Evolutionary conservation across 2,888 invertebrate species (phyloP).

Genomic region (Uloborus plumipes): DNA sequence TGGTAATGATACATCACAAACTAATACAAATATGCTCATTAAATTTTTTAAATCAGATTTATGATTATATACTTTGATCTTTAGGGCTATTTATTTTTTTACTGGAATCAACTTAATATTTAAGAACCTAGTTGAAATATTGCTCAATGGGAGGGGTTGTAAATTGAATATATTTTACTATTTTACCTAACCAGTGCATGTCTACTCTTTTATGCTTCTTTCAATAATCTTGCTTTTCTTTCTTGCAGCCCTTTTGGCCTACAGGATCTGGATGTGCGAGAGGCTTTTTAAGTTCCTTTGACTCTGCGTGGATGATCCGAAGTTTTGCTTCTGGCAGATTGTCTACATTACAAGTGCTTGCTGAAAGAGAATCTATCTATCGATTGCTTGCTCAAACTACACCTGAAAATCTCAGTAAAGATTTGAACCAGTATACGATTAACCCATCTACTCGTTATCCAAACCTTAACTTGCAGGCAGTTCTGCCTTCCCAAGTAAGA

Average conservation of each 20-base stretch:
- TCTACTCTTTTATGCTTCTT: no score
- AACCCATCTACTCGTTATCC: slow-evolving; percentile 69
- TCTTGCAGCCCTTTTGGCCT: slow-evolving; percentile 92
- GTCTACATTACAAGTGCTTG: slow-evolving; percentile 83
- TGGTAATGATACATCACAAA: no score
- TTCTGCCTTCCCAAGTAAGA: slow-evolving; percentile 70
- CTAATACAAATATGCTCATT: no score
- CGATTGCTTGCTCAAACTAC: slow-evolving; percentile 92
- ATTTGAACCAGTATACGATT: slow-evolving; percentile 79
- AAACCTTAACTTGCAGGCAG: slow-evolving; percentile 82
- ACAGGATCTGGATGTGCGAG: slow-evolving; percentile 98
- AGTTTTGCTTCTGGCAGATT: slow-evolving; percentile 81
- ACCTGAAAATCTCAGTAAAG: slow-evolving; percentile 93
- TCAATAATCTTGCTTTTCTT: slow-evolving; percentile 49
- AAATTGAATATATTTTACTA: no score
- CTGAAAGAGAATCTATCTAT: slow-evolving; percentile 95
- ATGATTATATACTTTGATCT: no score
- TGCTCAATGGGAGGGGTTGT: no score
- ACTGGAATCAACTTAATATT: no score
- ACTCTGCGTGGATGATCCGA: slow-evolving; percentile 95
- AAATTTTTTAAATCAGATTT: no score
- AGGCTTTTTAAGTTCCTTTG: slow-evolving; percentile 94
- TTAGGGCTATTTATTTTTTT: no score
- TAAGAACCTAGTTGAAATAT: no score
- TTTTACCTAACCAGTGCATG: no score